phyloP scores from a whole-genome alignment of 2,888 invertebrate species.

The Eretmocerus hayati region DNA sequence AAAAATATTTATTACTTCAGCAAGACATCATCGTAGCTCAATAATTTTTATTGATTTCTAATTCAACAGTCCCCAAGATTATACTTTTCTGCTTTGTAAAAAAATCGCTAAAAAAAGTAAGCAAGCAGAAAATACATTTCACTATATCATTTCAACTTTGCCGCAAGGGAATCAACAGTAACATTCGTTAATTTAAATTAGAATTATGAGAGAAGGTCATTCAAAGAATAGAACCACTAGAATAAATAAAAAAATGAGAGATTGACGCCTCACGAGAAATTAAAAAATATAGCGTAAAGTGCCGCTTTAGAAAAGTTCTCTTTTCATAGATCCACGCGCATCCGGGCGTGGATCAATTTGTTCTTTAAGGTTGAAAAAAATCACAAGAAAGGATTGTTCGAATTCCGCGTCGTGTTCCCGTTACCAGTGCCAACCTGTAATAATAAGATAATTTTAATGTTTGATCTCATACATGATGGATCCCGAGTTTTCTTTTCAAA shows the following conservation, averaged over 20 bases:
- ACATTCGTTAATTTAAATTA: constrained; percentile 44
- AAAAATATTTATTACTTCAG: constrained; percentile 15
- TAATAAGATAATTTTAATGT: constrained; percentile 1
- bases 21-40: constrained; percentile 7
- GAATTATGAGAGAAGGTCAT: constrained; percentile 37
- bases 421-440: constrained; percentile 41
- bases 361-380: constrained; percentile 33
- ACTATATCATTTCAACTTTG: constrained; percentile 11
- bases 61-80: constrained; percentile 14
- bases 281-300: constrained; percentile 42
- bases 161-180: constrained; percentile 30
- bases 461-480: neutral
- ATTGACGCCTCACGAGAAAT: constrained; percentile 37
- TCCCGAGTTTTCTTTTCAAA: no score
- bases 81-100: constrained; percentile 15
- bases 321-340: constrained; percentile 37
- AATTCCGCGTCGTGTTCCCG: constrained; percentile 45
- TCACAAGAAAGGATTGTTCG: constrained; percentile 59
- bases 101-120: constrained; percentile 20
- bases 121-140: constrained; percentile 18
- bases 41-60: constrained; percentile 10
- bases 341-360: constrained; percentile 36
- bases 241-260: constrained; percentile 33
- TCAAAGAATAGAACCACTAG: constrained; percentile 46
- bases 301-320: constrained; percentile 37